A percentile compares a stretch with the other conserved stretches of the same genome.
These are phyloP conservation scores for Hyles lineata DNA, from an alignment of 2,888 invertebrate genomes.

Conservation along the genomic window DNA sequence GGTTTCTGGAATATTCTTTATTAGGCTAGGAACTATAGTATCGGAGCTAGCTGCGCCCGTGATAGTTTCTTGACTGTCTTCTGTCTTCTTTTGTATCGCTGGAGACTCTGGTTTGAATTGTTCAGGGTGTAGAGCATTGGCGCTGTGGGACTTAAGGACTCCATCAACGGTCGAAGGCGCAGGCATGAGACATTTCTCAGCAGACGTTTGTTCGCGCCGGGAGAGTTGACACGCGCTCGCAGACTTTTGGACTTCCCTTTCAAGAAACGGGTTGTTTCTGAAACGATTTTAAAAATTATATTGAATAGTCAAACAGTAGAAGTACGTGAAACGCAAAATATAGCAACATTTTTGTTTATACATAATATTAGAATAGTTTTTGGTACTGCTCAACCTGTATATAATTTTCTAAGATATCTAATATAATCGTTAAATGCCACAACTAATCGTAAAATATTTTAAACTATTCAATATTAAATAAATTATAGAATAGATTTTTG, in stretches of 20 bases:
- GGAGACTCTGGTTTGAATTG: conserved; percentile 44
- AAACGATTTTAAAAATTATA: conserved; percentile 20
- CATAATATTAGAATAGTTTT: too few relatives aligned
- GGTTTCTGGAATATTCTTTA: conserved; percentile 51
- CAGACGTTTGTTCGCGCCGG: conserved; percentile 67
- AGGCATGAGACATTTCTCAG: conserved; percentile 63
- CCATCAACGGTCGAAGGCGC: conserved; percentile 61
- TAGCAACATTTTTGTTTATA: too few relatives aligned
- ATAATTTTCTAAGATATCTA: too few relatives aligned
- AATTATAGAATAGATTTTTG: too few relatives aligned
- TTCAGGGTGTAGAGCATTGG: conserved; percentile 75
- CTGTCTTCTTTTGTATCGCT: conserved; percentile 47
- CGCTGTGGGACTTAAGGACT: conserved; percentile 77
- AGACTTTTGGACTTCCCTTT: conserved; percentile 87
- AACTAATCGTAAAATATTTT: too few relatives aligned
- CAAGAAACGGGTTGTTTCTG: conserved; percentile 82
- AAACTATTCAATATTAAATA: too few relatives aligned
- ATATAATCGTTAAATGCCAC: too few relatives aligned
- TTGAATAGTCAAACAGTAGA: too few relatives aligned
- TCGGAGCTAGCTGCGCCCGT: conserved; percentile 66
- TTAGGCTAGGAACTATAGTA: conserved; percentile 68
- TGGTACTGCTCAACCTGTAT: too few relatives aligned
- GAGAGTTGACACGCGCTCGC: conserved; percentile 85
- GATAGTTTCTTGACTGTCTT: conserved; percentile 70
- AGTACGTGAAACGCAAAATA: too few relatives aligned